Evolutionary conservation across 2,113 vertebrate species (phyloP).

Genomic region (Theristicus caerulescens): DNA sequence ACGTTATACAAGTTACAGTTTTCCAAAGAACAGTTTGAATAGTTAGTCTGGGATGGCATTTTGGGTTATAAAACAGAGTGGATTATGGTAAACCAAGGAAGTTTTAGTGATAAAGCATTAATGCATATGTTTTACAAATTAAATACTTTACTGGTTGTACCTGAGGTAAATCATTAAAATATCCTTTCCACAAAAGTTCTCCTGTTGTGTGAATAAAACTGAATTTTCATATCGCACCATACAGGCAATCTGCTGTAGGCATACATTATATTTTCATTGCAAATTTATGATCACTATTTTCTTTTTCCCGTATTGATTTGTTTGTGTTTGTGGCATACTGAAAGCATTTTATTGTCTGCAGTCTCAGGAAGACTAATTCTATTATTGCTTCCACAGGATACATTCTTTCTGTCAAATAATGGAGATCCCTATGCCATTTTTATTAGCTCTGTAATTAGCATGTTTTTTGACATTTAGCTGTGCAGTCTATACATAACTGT

Average conservation of each 20-base stretch:
- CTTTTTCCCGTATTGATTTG: background rate
- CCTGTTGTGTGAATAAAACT: background rate
- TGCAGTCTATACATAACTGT: background rate
- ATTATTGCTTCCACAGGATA: background rate
- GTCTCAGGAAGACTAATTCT: background rate
- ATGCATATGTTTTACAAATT: background rate
- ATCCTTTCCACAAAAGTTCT: background rate
- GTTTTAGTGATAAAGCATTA: background rate
- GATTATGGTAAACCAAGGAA: background rate
- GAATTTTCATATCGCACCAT: background rate
- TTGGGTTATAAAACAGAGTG: background rate
- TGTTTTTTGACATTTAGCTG: background rate
- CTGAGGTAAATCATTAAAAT: background rate
- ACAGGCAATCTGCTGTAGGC: background rate
- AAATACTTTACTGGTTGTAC: background rate
- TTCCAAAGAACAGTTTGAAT: background rate
- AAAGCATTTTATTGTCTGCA: background rate
- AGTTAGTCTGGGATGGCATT: background rate
- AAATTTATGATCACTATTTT: background rate
- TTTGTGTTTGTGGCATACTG: background rate
- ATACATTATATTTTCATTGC: background rate
- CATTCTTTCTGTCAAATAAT: background rate
- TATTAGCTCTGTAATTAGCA: background rate
- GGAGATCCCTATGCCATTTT: background rate
- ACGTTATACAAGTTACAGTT: background rate